Conservation (phyloP, 1,140 invertebrate genomes). For the Cydia fagiglandana region DNA sequence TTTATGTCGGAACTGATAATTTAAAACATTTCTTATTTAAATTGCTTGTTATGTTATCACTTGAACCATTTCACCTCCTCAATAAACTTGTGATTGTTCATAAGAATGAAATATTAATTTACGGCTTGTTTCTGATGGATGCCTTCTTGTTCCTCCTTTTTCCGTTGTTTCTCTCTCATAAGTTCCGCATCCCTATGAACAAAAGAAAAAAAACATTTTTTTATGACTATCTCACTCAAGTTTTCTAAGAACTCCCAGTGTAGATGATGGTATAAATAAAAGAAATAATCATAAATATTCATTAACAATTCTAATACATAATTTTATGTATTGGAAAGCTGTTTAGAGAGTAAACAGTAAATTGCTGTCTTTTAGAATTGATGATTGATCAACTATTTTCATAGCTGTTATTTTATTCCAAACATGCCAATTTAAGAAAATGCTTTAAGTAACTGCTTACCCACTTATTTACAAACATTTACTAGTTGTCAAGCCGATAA, state of each 20-base stretch:
- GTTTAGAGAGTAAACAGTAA: too few species aligned
- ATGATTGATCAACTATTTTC: too few species aligned
- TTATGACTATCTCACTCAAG: too few species aligned
- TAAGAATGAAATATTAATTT: slow-evolving; percentile 60
- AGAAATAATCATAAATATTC: slow-evolving; percentile 7
- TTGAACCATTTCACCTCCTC: slow-evolving; percentile 55
- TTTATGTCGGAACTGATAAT: slow-evolving; percentile 22
- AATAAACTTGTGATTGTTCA: slow-evolving; percentile 47
- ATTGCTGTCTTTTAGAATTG: too few species aligned
- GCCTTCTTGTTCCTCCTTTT: slow-evolving; percentile 80
- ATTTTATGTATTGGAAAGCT: too few species aligned
- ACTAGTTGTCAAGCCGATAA: too few species aligned
- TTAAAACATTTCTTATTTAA: slow-evolving; percentile 35
- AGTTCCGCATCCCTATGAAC: slow-evolving; percentile 87
- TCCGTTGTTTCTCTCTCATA: slow-evolving; percentile 89
- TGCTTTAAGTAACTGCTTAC: too few species aligned
- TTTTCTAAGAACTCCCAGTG: too few species aligned
- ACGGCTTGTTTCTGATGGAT: slow-evolving; percentile 73
- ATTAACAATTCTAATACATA: background rate
- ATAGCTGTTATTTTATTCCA: too few species aligned
- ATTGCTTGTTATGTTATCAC: slow-evolving; percentile 45
- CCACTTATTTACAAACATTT: too few species aligned
- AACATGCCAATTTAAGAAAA: too few species aligned
- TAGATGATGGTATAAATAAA: background rate
- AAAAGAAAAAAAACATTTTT: slow-evolving; percentile 39